phyloP scores from a whole-genome alignment of 2,113 vertebrate species.

The Burhinus oedicnemus region DNA sequence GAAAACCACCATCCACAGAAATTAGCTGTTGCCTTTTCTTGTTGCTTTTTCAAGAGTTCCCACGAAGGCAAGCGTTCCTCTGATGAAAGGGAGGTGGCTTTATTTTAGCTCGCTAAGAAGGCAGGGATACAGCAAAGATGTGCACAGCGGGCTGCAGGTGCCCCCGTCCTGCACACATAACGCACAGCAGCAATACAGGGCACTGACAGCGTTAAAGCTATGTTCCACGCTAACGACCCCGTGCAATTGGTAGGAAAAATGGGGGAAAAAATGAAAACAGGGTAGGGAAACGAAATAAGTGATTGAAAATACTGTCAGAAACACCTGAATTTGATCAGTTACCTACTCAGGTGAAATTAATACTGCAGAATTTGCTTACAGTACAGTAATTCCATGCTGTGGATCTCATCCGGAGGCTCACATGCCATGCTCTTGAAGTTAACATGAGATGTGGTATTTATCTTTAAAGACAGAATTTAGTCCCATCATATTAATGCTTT shows the following conservation, averaged over 20 bases:
- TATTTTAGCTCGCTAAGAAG: background rate
- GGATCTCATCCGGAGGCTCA: background rate
- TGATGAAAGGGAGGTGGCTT: background rate
- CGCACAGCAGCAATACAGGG: background rate
- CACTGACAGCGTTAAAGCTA: background rate
- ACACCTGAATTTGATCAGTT: background rate
- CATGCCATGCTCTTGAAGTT: background rate
- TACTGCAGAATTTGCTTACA: background rate
- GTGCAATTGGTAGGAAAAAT: background rate
- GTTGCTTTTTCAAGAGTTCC: background rate
- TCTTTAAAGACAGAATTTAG: background rate
- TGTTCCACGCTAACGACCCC: background rate
- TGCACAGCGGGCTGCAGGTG: background rate
- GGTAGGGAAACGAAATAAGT: background rate
- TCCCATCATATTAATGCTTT: background rate
- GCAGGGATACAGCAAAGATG: background rate
- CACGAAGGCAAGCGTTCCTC: fast-evolving
- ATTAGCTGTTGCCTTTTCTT: background rate
- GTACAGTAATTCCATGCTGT: background rate
- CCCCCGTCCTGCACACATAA: background rate
- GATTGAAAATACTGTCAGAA: background rate
- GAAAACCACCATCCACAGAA: background rate
- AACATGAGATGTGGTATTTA: background rate
- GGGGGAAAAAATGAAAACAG: background rate
- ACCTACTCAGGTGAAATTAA: background rate